Conservation (phyloP, 2,113 vertebrate species). For the Phainopepla nitens region DNA sequence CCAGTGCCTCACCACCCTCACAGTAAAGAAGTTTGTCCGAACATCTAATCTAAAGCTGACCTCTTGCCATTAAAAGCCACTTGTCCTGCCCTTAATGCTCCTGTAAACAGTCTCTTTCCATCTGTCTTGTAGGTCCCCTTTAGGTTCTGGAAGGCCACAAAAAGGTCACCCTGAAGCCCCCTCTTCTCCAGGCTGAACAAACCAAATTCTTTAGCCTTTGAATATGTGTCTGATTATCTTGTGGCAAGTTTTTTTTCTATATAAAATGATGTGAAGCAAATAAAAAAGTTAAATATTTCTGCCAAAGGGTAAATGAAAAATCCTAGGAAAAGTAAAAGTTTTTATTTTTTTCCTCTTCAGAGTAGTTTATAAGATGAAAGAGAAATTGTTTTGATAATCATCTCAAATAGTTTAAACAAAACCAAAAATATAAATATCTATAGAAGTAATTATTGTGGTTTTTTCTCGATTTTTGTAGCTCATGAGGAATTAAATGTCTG, state of each 20-base stretch:
- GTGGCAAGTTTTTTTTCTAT: background rate
- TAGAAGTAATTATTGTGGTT: background rate
- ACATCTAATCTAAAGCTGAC: background rate
- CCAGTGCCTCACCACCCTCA: background rate
- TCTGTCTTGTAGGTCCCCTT: rapidly evolving
- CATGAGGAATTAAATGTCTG: background rate
- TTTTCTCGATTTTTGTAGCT: background rate
- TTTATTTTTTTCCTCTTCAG: background rate
- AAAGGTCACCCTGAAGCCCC: background rate
- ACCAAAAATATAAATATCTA: background rate
- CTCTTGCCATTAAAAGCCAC: background rate
- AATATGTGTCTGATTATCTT: background rate
- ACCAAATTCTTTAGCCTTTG: background rate
- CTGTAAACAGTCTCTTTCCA: background rate
- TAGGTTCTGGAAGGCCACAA: background rate
- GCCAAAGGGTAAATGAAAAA: background rate
- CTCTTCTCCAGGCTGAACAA: background rate
- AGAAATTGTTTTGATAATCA: background rate
- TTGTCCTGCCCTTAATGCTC: background rate
- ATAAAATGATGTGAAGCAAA: background rate
- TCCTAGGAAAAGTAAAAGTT: background rate
- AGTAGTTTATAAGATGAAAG: background rate
- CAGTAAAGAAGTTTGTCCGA: background rate
- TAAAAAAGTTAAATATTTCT: background rate
- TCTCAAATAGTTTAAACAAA: background rate